Conservation (phyloP, 2,113 vertebrate genomes). For the Ophiodon elongatus region DNA sequence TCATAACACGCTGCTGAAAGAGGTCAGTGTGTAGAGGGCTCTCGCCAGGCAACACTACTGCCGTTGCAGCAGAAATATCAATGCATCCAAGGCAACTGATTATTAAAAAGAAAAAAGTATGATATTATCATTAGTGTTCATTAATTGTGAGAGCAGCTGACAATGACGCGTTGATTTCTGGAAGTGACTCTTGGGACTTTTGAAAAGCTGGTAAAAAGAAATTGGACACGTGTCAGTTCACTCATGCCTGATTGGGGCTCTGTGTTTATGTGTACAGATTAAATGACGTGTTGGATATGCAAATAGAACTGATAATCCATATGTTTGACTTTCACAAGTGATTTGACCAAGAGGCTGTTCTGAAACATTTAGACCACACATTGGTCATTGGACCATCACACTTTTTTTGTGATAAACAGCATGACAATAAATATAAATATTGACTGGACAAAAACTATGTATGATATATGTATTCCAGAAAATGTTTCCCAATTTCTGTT, state of each 20-base stretch:
- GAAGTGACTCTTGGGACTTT: constrained; percentile 39
- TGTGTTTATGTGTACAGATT: neutral
- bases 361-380: neutral
- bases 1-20: constrained; percentile 1
- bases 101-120: constrained; percentile 26
- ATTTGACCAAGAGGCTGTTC: neutral
- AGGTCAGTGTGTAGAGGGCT: neutral
- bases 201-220: constrained; percentile 13
- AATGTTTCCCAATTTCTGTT: neutral
- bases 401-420: neutral
- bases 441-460: neutral
- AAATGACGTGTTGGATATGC: neutral
- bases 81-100: constrained; percentile 9
- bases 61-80: constrained; percentile 20
- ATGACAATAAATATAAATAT: neutral
- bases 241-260: neutral
- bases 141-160: constrained; percentile 46
- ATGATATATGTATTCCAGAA: neutral
- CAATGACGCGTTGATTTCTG: constrained; percentile 43
- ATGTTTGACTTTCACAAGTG: neutral
- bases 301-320: neutral
- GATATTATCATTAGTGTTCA: constrained; percentile 46
- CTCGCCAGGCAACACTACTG: constrained; percentile 2
- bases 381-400: neutral
- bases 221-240: neutral